Evolutionary conservation across 2,797 vertebrate genomes (phyloP).

Genomic region (Rhinoraja longicauda): DNA sequence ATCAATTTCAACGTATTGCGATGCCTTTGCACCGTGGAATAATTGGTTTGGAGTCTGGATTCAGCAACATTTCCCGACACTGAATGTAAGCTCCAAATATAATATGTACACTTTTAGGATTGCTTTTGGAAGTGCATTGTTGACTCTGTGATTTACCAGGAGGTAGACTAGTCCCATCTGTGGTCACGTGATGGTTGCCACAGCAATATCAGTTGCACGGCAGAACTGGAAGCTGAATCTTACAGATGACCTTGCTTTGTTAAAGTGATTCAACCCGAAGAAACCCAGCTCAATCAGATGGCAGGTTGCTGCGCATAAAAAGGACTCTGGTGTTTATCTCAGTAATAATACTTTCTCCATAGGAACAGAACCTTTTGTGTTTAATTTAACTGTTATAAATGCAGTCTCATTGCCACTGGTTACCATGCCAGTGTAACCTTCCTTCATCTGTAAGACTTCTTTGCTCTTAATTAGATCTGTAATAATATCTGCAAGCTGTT

Average conservation of each 20-base stretch:
- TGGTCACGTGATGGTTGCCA: slow-evolving; percentile 27
- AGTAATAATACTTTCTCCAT: slow-evolving; percentile 4
- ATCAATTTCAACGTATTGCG: neutral
- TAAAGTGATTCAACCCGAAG: neutral
- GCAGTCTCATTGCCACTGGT: neutral
- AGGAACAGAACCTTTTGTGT: neutral
- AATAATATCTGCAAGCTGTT: neutral
- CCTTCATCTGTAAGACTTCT: neutral
- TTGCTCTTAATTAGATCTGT: slow-evolving; percentile 29
- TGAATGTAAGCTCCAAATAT: neutral
- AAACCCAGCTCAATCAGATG: neutral
- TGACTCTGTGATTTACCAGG: neutral
- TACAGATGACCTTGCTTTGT: slow-evolving; percentile 32
- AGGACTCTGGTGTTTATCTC: neutral
- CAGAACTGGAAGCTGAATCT: neutral
- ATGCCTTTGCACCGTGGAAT: neutral
- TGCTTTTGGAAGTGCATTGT: neutral
- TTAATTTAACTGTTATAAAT: slow-evolving; percentile 16
- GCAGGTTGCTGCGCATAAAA: neutral
- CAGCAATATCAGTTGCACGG: neutral
- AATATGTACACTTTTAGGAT: neutral
- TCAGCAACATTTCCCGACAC: neutral
- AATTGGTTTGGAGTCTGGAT: too few species aligned
- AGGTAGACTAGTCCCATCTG: neutral
- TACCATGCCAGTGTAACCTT: slow-evolving; percentile 10